These are phyloP conservation scores for Aphyosemion australe DNA, from an alignment of 2,113 vertebrate species.

Conservation along the genomic window DNA sequence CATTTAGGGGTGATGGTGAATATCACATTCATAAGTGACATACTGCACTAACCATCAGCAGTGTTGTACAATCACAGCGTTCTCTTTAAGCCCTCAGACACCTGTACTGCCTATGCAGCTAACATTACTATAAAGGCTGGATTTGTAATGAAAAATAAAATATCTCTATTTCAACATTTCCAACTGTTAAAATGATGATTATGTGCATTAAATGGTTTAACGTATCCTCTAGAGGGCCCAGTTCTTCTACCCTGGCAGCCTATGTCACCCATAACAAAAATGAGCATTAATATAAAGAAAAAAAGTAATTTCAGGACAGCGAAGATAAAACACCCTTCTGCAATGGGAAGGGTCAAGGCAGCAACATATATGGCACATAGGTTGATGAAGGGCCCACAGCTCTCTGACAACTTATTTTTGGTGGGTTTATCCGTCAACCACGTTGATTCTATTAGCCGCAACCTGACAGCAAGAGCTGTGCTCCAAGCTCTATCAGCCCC, in stretches of 20 bases:
- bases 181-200: too few species aligned
- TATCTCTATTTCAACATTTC: too few species aligned
- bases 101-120: too few species aligned
- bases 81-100: too few species aligned
- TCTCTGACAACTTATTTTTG: conserved; percentile 72
- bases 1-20: too few species aligned
- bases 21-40: too few species aligned
- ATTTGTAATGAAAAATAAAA: too few species aligned
- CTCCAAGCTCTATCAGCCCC: conserved; percentile 63
- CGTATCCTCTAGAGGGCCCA: not conserved
- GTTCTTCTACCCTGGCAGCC: not conserved
- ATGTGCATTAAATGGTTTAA: too few species aligned
- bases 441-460: conserved; percentile 70
- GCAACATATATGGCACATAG: conserved; percentile 32
- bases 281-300: conserved; percentile 62
- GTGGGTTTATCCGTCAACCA: conserved; percentile 72
- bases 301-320: conserved; percentile 46
- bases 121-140: too few species aligned
- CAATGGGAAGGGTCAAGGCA: conserved; percentile 53
- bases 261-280: conserved; percentile 34
- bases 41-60: too few species aligned
- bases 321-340: conserved; percentile 46
- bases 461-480: conserved; percentile 64
- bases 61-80: too few species aligned
- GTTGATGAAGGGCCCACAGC: conserved; percentile 65